phyloP scores from a whole-genome alignment of 2,888 invertebrate species.

The Serrognathus titanus region DNA sequence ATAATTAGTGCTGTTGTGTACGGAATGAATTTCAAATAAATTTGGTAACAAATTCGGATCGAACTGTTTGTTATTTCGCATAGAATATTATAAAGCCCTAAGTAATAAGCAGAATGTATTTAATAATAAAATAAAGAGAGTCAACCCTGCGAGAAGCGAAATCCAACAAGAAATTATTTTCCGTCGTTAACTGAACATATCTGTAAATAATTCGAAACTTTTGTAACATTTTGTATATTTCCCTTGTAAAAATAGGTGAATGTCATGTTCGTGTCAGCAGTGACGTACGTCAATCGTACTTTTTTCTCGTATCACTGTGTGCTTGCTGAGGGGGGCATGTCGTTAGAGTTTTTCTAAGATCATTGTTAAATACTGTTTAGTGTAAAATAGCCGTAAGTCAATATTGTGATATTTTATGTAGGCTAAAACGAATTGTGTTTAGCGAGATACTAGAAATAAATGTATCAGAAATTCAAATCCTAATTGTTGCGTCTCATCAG shows the following conservation, averaged over 20 bases:
- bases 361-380: constrained; percentile 15
- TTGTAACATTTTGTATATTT: constrained; percentile 13
- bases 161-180: too few relatives aligned
- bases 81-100: too few relatives aligned
- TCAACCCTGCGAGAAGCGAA: too few relatives aligned
- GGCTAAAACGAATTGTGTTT: constrained; percentile 41
- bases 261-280: neutral
- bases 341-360: constrained; percentile 16
- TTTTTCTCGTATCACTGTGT: constrained; percentile 14
- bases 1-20: too few relatives aligned
- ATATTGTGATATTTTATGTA: constrained; percentile 50
- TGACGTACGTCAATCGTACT: neutral
- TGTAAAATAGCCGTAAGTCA: constrained; percentile 34
- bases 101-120: too few relatives aligned
- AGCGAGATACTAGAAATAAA: constrained; percentile 34
- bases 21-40: too few relatives aligned
- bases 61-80: too few relatives aligned
- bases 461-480: constrained; percentile 22
- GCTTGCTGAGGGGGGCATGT: constrained; percentile 5
- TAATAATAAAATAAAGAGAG: too few relatives aligned
- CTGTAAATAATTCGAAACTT: constrained; percentile 11
- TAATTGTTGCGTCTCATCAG: too few relatives aligned
- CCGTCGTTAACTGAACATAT: constrained; percentile 7
- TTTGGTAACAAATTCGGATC: too few relatives aligned
- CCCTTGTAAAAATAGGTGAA: neutral